Base-by-base conservation (phyloP, 1,140 invertebrate species). In the Ceratina japonica region DNA sequence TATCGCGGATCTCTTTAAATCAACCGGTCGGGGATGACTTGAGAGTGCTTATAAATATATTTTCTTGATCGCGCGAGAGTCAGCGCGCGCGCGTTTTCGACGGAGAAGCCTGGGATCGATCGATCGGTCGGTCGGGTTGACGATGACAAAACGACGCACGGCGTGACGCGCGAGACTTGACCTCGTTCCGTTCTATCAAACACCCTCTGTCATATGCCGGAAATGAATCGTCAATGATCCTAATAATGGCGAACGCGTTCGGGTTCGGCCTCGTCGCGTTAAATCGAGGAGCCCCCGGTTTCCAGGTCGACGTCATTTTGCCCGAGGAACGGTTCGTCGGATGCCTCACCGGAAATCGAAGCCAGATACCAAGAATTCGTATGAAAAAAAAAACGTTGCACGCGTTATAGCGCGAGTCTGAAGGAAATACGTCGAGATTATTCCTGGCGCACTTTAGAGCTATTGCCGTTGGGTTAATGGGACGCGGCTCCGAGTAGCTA, bases 141-240 rank as follows among this genome's bases (percentile, higher is more conserved):
- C 74, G 75, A 74, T 85, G 82, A 85, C 83, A 84, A 80, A 85
- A 84, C 83, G 81, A 80, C 70, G 65, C 75, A 59, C 76, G 77
- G 79, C 81, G 64, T 80, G 78, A 83, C 72, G 75, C 82, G 73
- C 74, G 61, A 74, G 76, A 84, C 83, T 85, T 81, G 83, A 85
- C 83, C 83, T 74, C 24, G 37, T 84, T 86, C 72, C 51, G 66
- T 79, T 68, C 83, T 56, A 74, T 54, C 75, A 62, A 72, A 79
- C 61, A 54, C 51, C 71, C 79, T 76, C 75, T 85, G 75, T 86
- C 75, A 82, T 82, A 82, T 76, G 27, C 83, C 80, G 80, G 83
- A 85, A 86, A 86, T 86, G 83, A 84, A 84, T 86, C 75, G 83
- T 69, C 84, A 79, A 86, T 86, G 84, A 82, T 86, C 75, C 83